Evolutionary conservation across 2,888 invertebrate species (phyloP).

Genomic region (Perithous albicinctus): DNA sequence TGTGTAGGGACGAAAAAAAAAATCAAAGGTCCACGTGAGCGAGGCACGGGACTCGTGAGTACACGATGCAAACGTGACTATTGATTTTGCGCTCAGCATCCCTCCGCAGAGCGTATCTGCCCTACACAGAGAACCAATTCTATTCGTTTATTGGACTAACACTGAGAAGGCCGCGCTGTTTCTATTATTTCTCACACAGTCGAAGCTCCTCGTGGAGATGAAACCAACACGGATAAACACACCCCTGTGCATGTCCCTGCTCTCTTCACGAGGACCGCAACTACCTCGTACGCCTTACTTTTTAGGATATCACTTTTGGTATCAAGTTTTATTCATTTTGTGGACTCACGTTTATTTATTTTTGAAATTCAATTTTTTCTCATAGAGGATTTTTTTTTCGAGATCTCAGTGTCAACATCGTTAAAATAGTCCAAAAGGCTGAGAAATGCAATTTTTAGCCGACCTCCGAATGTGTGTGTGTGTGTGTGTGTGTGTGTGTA

Average conservation of each 20-base stretch:
- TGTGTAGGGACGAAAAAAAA: neutral
- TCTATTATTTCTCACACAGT: neutral
- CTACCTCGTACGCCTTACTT: neutral
- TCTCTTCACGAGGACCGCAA: neutral
- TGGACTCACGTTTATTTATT: neutral
- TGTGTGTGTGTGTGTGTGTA: too few species aligned
- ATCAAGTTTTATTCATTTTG: neutral
- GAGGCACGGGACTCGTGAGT: conserved; percentile 55
- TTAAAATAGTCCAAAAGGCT: too few species aligned
- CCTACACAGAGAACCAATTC: conserved; percentile 8
- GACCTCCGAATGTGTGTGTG: too few species aligned
- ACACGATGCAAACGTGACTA: conserved; percentile 78
- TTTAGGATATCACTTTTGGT: neutral
- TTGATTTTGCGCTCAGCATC: conserved; percentile 81
- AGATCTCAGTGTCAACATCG: too few species aligned
- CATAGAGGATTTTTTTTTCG: too few species aligned
- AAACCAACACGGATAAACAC: conserved; percentile 13
- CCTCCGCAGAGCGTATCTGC: conserved; percentile 58
- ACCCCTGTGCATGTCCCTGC: neutral
- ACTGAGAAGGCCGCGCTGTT: neutral
- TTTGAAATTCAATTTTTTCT: neutral
- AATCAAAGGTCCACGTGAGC: conserved; percentile 67
- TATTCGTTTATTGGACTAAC: neutral
- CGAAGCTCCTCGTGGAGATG: neutral
- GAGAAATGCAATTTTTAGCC: too few species aligned